Percentiles rank a stretch among this genome's conserved stretches.
Evolutionary conservation across 2,113 vertebrate genomes (phyloP).

Genomic region (Entelurus aequoreus): DNA sequence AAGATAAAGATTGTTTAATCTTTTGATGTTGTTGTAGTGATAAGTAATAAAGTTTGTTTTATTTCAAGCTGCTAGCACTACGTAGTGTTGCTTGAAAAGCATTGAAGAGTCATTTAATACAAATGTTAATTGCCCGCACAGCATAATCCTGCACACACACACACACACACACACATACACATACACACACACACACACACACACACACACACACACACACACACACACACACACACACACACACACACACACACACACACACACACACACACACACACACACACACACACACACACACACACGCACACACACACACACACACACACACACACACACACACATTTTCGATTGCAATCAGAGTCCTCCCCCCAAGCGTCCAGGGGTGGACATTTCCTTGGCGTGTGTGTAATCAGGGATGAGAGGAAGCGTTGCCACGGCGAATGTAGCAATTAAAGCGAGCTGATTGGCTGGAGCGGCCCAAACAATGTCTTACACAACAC

Average conservation of each 20-base stretch:
- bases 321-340: constrained; percentile 9
- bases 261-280: constrained; percentile 8
- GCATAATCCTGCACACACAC: neutral
- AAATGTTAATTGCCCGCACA: too few species aligned
- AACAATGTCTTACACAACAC: constrained; percentile 70
- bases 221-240: constrained; percentile 5
- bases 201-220: constrained; percentile 1
- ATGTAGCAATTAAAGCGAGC: constrained; percentile 71
- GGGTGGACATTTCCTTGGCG: constrained; percentile 27
- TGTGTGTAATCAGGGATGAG: constrained; percentile 68
- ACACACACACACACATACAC: constrained; percentile 4
- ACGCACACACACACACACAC: constrained; percentile 2
- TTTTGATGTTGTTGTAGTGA: too few species aligned
- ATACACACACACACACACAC: constrained; percentile 10
- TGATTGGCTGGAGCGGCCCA: constrained; percentile 69
- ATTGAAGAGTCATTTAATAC: too few species aligned
- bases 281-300: constrained; percentile 3
- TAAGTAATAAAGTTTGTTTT: too few species aligned
- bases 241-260: constrained; percentile 8
- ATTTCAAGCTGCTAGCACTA: too few species aligned
- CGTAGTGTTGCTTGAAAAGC: too few species aligned
- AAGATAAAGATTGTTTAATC: too few species aligned
- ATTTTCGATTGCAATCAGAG: constrained; percentile 61
- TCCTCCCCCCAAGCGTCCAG: neutral
- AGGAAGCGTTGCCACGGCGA: constrained; percentile 62